Conservation (phyloP, 2,888 invertebrate species). For the Embidobia sp. region DNA sequence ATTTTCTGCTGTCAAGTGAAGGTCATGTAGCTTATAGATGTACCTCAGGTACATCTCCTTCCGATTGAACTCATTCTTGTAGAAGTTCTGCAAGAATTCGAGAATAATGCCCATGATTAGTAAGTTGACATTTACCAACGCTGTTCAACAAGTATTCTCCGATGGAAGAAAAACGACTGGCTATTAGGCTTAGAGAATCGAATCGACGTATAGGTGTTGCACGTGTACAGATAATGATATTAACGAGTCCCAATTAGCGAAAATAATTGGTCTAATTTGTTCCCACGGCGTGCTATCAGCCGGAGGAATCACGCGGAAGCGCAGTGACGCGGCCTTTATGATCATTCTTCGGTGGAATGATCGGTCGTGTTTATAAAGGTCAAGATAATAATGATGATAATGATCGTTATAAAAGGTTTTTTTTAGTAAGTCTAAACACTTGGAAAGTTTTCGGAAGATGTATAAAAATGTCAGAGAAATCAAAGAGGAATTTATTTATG, state of each 20-base stretch:
- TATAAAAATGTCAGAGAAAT: no score
- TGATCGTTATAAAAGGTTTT: no score
- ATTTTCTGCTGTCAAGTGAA: slow-evolving; percentile 95
- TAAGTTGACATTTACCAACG: background rate
- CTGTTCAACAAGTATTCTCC: no score
- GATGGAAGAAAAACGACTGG: slow-evolving; percentile 4
- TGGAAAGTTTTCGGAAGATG: no score
- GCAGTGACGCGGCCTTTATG: no score
- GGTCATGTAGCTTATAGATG: slow-evolving; percentile 96
- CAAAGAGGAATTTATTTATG: no score
- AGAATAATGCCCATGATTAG: slow-evolving; percentile 69
- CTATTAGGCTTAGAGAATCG: background rate
- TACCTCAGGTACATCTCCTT: slow-evolving; percentile 98
- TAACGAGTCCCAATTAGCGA: slow-evolving; percentile 62
- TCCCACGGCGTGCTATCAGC: slow-evolving; percentile 17
- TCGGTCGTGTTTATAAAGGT: no score
- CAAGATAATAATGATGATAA: no score
- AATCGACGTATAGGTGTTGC: slow-evolving; percentile 19
- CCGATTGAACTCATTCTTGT: slow-evolving; percentile 96
- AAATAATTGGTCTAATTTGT: slow-evolving; percentile 44
- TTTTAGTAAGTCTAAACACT: no score
- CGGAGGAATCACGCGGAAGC: slow-evolving; percentile 28
- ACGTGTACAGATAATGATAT: slow-evolving; percentile 50
- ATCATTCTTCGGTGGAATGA: no score
- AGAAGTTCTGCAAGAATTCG: slow-evolving; percentile 89